Evolutionary conservation across 2,797 vertebrate genomes (phyloP), one percentile per base, ranked within the genome.

Genomic region (Pangasius djambal): DNA sequence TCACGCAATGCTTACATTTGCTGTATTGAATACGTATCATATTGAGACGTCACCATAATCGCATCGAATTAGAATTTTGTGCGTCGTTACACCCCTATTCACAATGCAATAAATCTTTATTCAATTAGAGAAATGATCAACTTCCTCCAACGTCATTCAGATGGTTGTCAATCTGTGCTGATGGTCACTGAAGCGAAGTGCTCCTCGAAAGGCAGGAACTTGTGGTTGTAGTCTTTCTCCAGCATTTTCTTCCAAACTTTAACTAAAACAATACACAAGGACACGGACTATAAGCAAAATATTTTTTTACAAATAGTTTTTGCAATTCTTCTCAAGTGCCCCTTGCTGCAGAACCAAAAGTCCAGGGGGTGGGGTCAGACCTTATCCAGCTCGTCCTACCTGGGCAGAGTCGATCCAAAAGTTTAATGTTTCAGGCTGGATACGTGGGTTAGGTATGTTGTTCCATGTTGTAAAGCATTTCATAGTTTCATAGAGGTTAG

Each of bases 171-270:
- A 87, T 89, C 50, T 70, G 72, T 48, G 50, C 69, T 72, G 69
- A 91, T 85, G 75, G 91, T 79, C 25, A 87, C 9, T 3, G 88
- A 87, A 48, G 90, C 86, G 65, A 96, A 90, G 89, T 94, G 93
- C 87, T 95, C 92, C 91, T 95, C 95, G 59, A 95, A 95, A 92
- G 94, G 94, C 88, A 96, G 88, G 88, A 94, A 92, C 44, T 84
- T 85, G 86, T 95, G 93, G 91, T 93, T 95, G 91, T 86, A 93
- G 25, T 96, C 93, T 34, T 96, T 95, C 91, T 96, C 95, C 88
- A 97, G 88, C 93, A 97, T 94, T 91, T 93, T 95, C 94, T 94
- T 96, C 96, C 95, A 96, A 50, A 95, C 86, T 93, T 95, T 95
- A 34, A 96, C 96, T 96, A 88, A 63, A 91, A 90, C 59, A 28